These are phyloP conservation scores for Paracanthobrama guichenoti DNA, from an alignment of 2,113 vertebrate species.

Conservation along the genomic window DNA sequence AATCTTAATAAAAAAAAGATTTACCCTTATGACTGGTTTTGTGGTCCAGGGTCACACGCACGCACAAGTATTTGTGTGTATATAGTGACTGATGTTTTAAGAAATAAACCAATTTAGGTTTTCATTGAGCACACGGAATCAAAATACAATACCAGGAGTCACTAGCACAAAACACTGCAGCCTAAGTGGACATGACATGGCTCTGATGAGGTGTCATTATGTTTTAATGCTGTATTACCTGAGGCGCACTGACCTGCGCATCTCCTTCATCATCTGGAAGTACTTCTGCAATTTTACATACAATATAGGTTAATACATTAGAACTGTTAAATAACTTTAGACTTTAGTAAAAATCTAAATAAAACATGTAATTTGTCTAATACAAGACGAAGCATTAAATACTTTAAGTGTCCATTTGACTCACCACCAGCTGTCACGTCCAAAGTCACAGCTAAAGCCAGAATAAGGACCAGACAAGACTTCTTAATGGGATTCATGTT, in stretches of 20 bases:
- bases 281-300: constrained; percentile 10
- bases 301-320: background rate
- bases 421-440: constrained; percentile 68
- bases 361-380: background rate
- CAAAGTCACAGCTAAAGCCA: constrained; percentile 58
- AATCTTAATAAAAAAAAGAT: too few species aligned
- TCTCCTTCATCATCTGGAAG: background rate
- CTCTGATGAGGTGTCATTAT: background rate
- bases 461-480: constrained; percentile 58
- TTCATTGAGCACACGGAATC: background rate
- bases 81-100: background rate
- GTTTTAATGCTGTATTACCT: background rate
- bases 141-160: background rate
- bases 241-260: background rate
- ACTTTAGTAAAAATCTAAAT: background rate
- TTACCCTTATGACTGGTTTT: too few species aligned
- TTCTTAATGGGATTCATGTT: constrained; percentile 36
- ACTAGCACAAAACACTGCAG: background rate
- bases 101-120: background rate
- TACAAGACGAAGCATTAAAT: background rate
- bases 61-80: background rate
- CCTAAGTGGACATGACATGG: background rate
- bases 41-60: too few species aligned
- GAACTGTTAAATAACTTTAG: background rate
- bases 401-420: constrained; percentile 10